A percentile compares a stretch with the other conserved stretches of the same genome.
These are phyloP conservation scores for Drosophila prosaltans DNA, from an alignment of 1,140 invertebrate genomes.

Conservation along the genomic window DNA sequence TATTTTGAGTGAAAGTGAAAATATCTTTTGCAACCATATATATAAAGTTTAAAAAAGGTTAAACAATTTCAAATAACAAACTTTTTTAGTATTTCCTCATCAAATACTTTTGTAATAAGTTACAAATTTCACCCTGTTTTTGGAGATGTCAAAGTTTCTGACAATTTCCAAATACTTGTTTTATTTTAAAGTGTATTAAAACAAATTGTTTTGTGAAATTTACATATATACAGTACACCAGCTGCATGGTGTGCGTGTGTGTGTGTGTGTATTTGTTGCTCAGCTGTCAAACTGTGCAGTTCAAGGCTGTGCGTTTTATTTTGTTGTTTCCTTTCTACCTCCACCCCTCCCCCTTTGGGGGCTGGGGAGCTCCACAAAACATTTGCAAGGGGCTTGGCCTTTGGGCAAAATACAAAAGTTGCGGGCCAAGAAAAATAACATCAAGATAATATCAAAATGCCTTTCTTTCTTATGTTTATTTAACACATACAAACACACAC, in stretches of 20 bases:
- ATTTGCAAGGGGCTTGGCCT: slow-evolving; percentile 37
- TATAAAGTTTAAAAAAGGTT: not conserved
- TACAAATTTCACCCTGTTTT: not conserved
- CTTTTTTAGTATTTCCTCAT: not conserved
- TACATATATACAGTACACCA: slow-evolving; percentile 25
- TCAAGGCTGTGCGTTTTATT: slow-evolving; percentile 53
- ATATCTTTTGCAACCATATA: too few relatives aligned
- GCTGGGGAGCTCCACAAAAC: slow-evolving; percentile 5
- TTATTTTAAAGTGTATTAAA: slow-evolving; percentile 28
- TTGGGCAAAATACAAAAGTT: slow-evolving; percentile 39
- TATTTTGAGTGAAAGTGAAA: too few relatives aligned
- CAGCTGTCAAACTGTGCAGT: slow-evolving; percentile 74
- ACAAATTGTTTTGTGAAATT: slow-evolving; percentile 41
- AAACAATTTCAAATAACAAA: not conserved
- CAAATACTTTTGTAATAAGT: not conserved
- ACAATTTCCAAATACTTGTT: slow-evolving; percentile 15
- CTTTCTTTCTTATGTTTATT: slow-evolving; percentile 55
- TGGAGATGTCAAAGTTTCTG: not conserved
- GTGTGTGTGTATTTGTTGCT: slow-evolving; percentile 53
- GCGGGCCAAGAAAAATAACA: slow-evolving; percentile 28
- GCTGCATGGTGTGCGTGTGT: slow-evolving; percentile 15
- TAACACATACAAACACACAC: slow-evolving; percentile 19
- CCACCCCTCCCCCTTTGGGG: not conserved
- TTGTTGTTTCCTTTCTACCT: not conserved
- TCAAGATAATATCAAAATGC: slow-evolving; percentile 51